Base-by-base conservation (phyloP, 2,797 vertebrate genomes). In the Gymnocypris eckloni region DNA sequence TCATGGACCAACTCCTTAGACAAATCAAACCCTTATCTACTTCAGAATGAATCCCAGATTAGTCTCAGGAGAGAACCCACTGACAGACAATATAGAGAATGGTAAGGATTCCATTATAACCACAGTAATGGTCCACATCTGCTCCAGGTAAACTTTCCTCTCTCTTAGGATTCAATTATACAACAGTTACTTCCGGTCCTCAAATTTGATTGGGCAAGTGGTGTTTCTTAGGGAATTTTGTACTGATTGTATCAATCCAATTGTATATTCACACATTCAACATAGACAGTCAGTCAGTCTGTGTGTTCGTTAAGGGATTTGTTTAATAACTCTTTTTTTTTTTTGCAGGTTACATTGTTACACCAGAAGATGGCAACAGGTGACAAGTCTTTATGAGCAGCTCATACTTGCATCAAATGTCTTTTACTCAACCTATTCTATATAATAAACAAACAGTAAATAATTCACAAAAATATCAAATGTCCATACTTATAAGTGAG, bases 11-110 rank as follows among this genome's bases (percentile, higher is more conserved):
- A 79, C 77, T 85, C 84, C 84, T 80, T 85, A 73, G 84, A 80
- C 77, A 85, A 85, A 85, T 85, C 84, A 79, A 85, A 85, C 54
- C 43, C 69, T 64, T 85, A 85, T 80, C 77, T 80, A n/a, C 67
- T 85, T 54, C 54, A 79, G 43, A 79, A 80, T 79, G 77, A 80
- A 72, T 59, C 69, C 28, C 67, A 85, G 77, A 85, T 85, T 72
- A 80, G 69, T 64, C 77, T 73, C 84, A 73, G 64, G 84, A 73
- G 77, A 73, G 22, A 79, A 25, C 9, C 39, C 76, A 72, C 39
- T 28, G 18, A 69, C 75, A 70, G 66, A 70, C 76, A 79, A 78
- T 78, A 78, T 78, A 50, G 12, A 79, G 59, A 41, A 56, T 41
- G 39, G 75, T 41, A n/a, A 33, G 66, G 52, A 73, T 79, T 37